phyloP scores from a whole-genome alignment of 2,797 vertebrate species.

The Strix occidentalis region DNA sequence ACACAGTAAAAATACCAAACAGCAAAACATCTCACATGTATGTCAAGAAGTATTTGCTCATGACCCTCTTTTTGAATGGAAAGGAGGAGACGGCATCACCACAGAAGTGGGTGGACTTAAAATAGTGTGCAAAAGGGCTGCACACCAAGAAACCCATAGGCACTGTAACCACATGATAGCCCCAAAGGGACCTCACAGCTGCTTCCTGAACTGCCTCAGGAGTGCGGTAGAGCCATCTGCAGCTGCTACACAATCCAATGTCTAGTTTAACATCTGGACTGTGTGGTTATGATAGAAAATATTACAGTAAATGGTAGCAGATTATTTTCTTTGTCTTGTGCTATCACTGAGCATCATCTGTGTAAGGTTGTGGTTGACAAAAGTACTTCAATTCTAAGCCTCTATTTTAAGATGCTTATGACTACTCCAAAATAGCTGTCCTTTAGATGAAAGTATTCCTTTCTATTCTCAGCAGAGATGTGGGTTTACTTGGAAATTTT shows the following conservation, averaged over 20 bases:
- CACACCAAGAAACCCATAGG: not conserved
- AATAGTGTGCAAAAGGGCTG: not conserved
- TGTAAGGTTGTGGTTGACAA: not conserved
- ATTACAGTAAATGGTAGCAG: not conserved
- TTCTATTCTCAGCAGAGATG: conserved; percentile 34
- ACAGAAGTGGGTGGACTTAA: not conserved
- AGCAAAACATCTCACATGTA: not conserved
- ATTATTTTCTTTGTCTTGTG: conserved; percentile 27
- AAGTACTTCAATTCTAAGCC: not conserved
- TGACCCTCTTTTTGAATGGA: not conserved
- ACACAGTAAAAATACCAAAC: not conserved
- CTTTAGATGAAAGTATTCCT: conserved; percentile 9
- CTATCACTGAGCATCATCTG: not conserved
- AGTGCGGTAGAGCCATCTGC: not conserved
- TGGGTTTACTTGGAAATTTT: conserved; percentile 31
- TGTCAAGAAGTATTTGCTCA: not conserved
- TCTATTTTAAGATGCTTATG: conserved; percentile 31
- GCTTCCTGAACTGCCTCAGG: not conserved
- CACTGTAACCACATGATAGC: not conserved
- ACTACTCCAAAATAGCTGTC: conserved; percentile 24
- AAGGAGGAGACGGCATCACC: not conserved
- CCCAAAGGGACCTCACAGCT: not conserved
- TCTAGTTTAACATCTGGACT: not conserved
- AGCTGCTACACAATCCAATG: not conserved
- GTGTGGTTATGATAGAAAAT: not conserved